Percentiles rank a stretch among this genome's conserved stretches.
Conservation (phyloP, 2,113 vertebrate species). For the Paramisgurnus dabryanus region DNA sequence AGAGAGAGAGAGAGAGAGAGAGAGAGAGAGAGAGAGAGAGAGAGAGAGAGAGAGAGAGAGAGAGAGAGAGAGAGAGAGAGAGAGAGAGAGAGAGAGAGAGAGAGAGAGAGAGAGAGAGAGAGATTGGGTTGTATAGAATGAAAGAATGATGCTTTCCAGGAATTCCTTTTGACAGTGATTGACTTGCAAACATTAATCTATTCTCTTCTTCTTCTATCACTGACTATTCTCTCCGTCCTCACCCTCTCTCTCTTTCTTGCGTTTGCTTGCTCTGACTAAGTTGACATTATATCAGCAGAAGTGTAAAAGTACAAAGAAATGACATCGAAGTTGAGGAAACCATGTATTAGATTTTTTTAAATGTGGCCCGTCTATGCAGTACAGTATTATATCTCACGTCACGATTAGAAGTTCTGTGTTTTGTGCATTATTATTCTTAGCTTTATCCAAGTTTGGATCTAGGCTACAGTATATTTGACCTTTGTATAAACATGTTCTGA, state of each 20-base stretch:
- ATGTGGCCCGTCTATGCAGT: too few relatives aligned
- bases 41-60: constrained; percentile 22
- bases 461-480: too few relatives aligned
- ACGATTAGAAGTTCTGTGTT: too few relatives aligned
- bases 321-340: too few relatives aligned
- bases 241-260: background rate
- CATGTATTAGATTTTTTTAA: too few relatives aligned
- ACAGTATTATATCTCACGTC: too few relatives aligned
- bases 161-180: constrained; percentile 43
- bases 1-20: background rate
- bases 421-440: too few relatives aligned
- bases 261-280: too few relatives aligned
- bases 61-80: background rate
- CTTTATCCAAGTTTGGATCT: too few relatives aligned
- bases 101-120: background rate
- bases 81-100: constrained; percentile 24
- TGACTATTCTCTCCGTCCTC: background rate
- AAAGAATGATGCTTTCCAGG: constrained; percentile 27
- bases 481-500: too few relatives aligned
- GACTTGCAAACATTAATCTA: constrained; percentile 33
- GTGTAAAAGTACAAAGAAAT: too few relatives aligned
- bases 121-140: background rate
- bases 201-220: background rate
- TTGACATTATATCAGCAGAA: too few relatives aligned
- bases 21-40: background rate